Evolutionary conservation across 2,888 invertebrate species (phyloP), one percentile per base, ranked within the genome.

Genomic region (Andrena chrysosceles): DNA sequence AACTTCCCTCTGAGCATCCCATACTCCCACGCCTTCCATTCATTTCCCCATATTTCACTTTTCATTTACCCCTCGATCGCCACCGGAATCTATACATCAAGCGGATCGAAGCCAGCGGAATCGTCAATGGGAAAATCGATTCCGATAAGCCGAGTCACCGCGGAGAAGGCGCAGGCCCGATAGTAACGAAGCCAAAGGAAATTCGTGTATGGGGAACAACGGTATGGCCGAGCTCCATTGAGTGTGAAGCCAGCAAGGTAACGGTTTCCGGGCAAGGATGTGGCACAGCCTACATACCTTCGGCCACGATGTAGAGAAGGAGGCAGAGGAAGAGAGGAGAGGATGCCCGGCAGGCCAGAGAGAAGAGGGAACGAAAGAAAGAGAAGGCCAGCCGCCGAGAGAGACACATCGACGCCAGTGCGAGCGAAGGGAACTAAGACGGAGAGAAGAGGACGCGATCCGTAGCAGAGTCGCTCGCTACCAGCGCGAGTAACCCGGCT

Each of bases 231-330:
- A 91, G 91, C 92, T 91, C 89, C 91, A 92, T 93, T 92, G 89
- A 93, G 92, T 91, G 90, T 91, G 91, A 89, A 93, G 89, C 87
- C 92, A 90, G 93, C 89, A 77, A 89, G 85, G 89, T 93, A 93
- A 93, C 93, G 93, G 93, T 93, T 93, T 92, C 92, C 91, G 92
- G 92, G 90, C 92, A 90, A 92, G 93, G 93, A 93, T 93, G 93
- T 93, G 91, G 93, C 93, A 93, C 93, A 93, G 93, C 93, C 93
- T 93, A 93, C 93, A 93, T 93, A 93, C 93, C 93, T 91, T 90
- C 87, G 91, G 88, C 23, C 90, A 86, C 90, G 83, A 85, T 80
- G 89, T 89, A 86, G 77, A 87, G 86, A 84, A 89, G 77, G 82
- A 83, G 88, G 72, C 48, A 70, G 76, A 42, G 54, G 60, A 69